Percentiles rank a stretch among this genome's conserved stretches.
These are phyloP conservation scores for Naso thynnoides DNA, from an alignment of 2,797 vertebrate genomes.

Conservation along the genomic window DNA sequence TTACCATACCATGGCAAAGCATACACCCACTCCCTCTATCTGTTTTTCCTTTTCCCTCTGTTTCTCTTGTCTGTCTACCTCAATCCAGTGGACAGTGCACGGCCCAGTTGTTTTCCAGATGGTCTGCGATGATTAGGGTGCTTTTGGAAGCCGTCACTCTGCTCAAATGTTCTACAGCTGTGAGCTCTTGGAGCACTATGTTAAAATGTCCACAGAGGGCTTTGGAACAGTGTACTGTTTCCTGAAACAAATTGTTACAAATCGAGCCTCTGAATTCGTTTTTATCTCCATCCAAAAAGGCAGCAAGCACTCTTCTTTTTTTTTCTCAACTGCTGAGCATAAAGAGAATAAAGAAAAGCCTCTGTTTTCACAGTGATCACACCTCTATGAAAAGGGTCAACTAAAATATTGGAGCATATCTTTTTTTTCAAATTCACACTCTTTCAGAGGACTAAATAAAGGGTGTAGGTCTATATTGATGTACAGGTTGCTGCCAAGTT, in stretches of 20 bases:
- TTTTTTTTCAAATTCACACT: slow-evolving; percentile 37
- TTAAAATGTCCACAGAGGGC: slow-evolving; percentile 66
- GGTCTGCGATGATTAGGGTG: slow-evolving; percentile 72
- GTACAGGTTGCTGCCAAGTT: slow-evolving; percentile 48
- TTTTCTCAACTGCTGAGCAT: neutral
- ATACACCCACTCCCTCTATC: slow-evolving; percentile 17
- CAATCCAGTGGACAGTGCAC: slow-evolving; percentile 58
- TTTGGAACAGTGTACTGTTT: slow-evolving; percentile 45
- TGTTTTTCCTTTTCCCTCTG: slow-evolving; percentile 16
- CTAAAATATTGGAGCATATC: slow-evolving; percentile 26
- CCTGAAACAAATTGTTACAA: slow-evolving; percentile 70
- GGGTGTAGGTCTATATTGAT: slow-evolving; percentile 29
- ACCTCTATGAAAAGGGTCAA: slow-evolving; percentile 16
- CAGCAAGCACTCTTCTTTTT: neutral
- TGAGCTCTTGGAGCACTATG: slow-evolving; percentile 64
- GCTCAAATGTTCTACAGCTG: slow-evolving; percentile 74
- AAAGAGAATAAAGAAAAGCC: slow-evolving; percentile 28
- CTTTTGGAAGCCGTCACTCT: slow-evolving; percentile 75
- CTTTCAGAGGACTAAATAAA: slow-evolving; percentile 39
- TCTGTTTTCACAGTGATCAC: slow-evolving; percentile 41
- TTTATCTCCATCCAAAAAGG: slow-evolving; percentile 56
- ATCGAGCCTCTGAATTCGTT: slow-evolving; percentile 53
- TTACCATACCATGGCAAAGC: slow-evolving; percentile 18
- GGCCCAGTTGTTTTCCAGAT: slow-evolving; percentile 78
- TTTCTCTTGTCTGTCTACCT: slow-evolving; percentile 50